Base-by-base conservation (phyloP, 2,113 vertebrate genomes). In the Podocnemis expansa region DNA sequence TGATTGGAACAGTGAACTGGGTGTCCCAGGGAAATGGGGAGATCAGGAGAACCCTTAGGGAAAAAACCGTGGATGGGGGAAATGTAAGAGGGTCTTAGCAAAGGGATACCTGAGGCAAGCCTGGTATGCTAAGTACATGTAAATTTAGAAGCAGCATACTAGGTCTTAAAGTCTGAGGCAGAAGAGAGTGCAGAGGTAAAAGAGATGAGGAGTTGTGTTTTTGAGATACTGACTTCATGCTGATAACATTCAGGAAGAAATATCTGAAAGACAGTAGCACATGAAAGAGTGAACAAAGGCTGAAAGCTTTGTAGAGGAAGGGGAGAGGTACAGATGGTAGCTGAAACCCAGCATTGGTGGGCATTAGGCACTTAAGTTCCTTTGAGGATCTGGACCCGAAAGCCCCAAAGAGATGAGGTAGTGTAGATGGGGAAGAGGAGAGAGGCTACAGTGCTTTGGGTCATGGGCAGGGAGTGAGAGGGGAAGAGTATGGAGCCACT, bases 261-360 rank as follows among this genome's bases (percentile, higher is more conserved):
- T 5, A 4, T 83, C 43, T 85, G 63, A 92, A 92, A 81, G 56
- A 70, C 52, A 76, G 75, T 55, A 17, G 5, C 11, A 3, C 7
- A 16, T 2, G 84, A 54, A 51, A 82, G 79, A 5, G 0, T 47
- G 24, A 67, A 67, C 63, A 67, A n/a, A 38, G 34, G 63, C n/a
- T n/a, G 34, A 67, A 67, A 19, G 63, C 63, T n/a, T 8, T 67
- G 34, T 34, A 25, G 9, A 3, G 22, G 4, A 1, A 45, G 45
- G 5, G 14, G 6, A 12, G 34, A 85, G 38, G 5, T 43, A 83
- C 21, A 0, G 0, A 38, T 10, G 85, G 73, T 16, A 27, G 5
- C 47, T 47, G 29, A 75, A 10, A 22, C 38, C 12, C 38, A 75
- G 6, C 41, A 24, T 75, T 41, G 45, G 13, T 27, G 41, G 41